Evolutionary conservation across 2,797 vertebrate species (phyloP), one percentile per base, ranked within the genome.

Genomic region (Synanceia verrucosa): DNA sequence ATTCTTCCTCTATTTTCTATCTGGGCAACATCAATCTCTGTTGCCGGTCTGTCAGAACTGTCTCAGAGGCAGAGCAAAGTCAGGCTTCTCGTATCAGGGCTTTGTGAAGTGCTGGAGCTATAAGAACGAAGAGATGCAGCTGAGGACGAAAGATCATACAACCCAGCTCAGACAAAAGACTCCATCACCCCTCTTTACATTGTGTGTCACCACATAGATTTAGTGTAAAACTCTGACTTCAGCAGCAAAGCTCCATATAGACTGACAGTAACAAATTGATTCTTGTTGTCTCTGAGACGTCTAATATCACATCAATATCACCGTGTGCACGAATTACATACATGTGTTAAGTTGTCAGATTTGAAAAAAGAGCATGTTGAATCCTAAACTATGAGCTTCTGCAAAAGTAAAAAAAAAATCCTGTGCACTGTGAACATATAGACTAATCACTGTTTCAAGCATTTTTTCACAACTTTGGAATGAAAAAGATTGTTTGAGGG

Each of bases 1-100:
- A 93, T 93, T 94, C 92, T 93, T 91, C 91, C 89, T 91, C 90
- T 93, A 88, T 92, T 93, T 94, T 92, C 93, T 92, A 94, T 94
- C 93, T 88, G 88, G 85, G 86, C 89, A 91, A 91, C 93, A 95
- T 95, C 94, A 94, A 94, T 94, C 93, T 93, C 87, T 85, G 90
- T 88, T 91, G 93, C 88, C 39, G 82, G 81, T 89, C 91, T 94
- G 94, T 93, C 93, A 93, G 91, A 94, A 80, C 81, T 92, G 92
- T 93, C 90, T 79, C 88, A 88, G 79, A 83, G 79, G 71, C 61
- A 28, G 75, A 90, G 85, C 79, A 89, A 85, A 92, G 88, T 90
- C 89, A 76, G 88, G 69, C 79, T 88, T 48, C 83, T 13, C 14
- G 23, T 86, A 80, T 89, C 77, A 82, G 81, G 69, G 83, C 71